Base-by-base conservation (phyloP, 2,888 invertebrate species). In the Nesidiocoris tenuis region DNA sequence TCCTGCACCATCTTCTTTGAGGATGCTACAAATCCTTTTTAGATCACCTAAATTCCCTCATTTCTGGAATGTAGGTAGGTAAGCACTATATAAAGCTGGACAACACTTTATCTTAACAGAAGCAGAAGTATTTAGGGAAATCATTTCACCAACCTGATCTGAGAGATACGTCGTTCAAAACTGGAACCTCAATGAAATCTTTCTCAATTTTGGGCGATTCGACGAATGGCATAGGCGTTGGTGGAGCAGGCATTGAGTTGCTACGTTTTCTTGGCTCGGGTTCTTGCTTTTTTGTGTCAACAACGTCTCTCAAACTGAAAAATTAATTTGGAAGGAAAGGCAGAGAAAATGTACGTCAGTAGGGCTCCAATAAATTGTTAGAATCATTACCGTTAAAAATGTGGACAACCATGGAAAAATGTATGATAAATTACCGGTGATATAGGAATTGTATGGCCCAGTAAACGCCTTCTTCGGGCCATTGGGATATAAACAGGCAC, bases 401-500 rank as follows among this genome's bases (percentile, higher is more conserved):
- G n/a, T n/a, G n/a, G n/a, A n/a, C n/a, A n/a, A n/a, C n/a, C n/a
- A n/a, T n/a, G n/a, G n/a, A n/a, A n/a, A n/a, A n/a, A n/a, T n/a
- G n/a, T n/a, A n/a, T n/a, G n/a, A n/a, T n/a, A n/a, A n/a, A n/a
- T n/a, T 39, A 94, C 95, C 95, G 89, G 82, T 95, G 94, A 81
- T 93, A 93, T 79, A 95, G 86, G 84, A 92, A 98, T 83, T 95
- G 93, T 25, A 98, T 85, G 16, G 96, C 96, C 99, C 99, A 99
- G 83, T 93, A 95, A 12, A 98, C 92, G 0, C 99, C 99, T 83
- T 98, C 98, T 83, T 98, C 98, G 82, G 95, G 92, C 99, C 99
- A 99, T 82, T 97, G 96, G 0, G 95, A 90, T 77, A 97, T 93
- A 83, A 99, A 97, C 16, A 99, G 87, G 83, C 98, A 98, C 70